Conservation (phyloP, 2,888 invertebrate genomes). For the Andrena fulva region DNA sequence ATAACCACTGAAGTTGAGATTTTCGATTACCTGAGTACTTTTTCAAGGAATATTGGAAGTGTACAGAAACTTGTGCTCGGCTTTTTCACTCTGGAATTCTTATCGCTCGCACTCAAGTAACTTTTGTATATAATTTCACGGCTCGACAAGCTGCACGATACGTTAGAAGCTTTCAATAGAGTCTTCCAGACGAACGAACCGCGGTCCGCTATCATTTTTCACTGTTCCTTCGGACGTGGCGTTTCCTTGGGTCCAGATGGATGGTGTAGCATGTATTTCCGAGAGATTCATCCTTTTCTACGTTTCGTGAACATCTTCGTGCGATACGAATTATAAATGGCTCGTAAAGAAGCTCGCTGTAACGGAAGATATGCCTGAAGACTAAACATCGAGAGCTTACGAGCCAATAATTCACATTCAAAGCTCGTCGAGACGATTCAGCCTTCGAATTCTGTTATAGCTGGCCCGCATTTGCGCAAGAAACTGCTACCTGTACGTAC, state of each 20-base stretch:
- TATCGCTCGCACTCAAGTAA: constrained; percentile 5
- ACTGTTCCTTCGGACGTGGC: background rate
- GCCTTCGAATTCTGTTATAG: too few species aligned
- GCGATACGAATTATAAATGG: background rate
- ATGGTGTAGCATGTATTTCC: background rate
- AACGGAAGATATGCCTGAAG: background rate
- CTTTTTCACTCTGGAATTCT: background rate
- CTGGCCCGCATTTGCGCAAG: too few species aligned
- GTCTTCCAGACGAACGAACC: constrained; percentile 16
- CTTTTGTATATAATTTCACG: constrained; percentile 12
- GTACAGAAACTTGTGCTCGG: background rate
- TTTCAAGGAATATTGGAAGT: too few species aligned
- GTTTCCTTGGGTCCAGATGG: background rate
- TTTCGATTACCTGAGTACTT: too few species aligned
- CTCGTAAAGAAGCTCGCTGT: background rate
- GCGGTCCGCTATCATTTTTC: constrained; percentile 18
- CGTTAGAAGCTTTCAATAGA: background rate
- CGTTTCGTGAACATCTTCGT: background rate
- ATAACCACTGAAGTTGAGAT: too few species aligned
- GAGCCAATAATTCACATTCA: background rate
- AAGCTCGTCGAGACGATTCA: background rate
- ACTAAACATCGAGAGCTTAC: background rate
- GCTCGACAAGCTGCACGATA: background rate
- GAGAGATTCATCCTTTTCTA: background rate
- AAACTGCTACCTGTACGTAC: too few species aligned